Evolutionary conservation across 2,888 invertebrate genomes (phyloP).

Genomic region (Tricholauxania praeusta): DNA sequence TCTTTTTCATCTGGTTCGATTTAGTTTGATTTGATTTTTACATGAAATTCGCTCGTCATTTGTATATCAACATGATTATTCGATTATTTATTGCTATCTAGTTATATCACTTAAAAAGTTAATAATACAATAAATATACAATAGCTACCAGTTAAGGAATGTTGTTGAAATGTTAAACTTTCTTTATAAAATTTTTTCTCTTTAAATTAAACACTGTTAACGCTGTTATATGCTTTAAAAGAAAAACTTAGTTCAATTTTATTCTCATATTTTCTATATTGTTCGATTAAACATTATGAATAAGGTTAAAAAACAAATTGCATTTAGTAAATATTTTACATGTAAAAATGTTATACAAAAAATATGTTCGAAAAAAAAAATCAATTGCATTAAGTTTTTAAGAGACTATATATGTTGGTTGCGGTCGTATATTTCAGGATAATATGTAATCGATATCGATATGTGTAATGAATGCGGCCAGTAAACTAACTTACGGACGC

Average conservation of each 20-base stretch:
- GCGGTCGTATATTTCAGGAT: too few species aligned
- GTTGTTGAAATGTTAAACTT: conserved; percentile 52
- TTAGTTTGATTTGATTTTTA: conserved; percentile 21
- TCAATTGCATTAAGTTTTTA: conserved; percentile 21
- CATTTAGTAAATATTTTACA: conserved; percentile 55
- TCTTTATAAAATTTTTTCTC: conserved; percentile 39
- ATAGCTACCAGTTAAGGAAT: conserved; percentile 41
- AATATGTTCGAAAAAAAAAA: conserved; percentile 31
- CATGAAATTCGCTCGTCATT: conserved; percentile 22
- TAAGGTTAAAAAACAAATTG: conserved; percentile 60
- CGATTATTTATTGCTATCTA: neutral
- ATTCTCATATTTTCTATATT: conserved; percentile 35
- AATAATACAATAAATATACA: conserved; percentile 17
- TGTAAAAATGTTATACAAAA: conserved; percentile 44
- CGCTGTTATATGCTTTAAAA: conserved; percentile 40
- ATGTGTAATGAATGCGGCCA: too few species aligned
- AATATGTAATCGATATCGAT: too few species aligned
- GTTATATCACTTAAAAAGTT: neutral
- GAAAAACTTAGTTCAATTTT: conserved; percentile 34
- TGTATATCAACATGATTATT: conserved; percentile 19
- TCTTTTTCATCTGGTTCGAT: conserved; percentile 5
- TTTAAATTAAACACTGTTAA: conserved; percentile 38
- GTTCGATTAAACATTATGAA: conserved; percentile 28
- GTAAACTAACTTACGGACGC: too few species aligned
- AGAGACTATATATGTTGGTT: too few species aligned